Conservation (phyloP, 2,113 vertebrate genomes). For the Synodontis membranacea region DNA sequence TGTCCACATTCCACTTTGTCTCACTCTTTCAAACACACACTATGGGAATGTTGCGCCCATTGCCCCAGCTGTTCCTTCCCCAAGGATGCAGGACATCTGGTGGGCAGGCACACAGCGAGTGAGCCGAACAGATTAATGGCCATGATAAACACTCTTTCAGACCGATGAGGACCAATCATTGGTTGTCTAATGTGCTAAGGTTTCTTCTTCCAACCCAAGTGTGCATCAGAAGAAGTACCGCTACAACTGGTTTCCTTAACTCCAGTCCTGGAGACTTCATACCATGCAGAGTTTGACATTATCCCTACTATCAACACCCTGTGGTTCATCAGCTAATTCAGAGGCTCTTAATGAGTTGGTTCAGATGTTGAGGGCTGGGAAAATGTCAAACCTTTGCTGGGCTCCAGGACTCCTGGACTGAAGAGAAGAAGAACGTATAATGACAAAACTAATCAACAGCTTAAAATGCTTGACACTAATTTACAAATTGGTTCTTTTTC, state of each 20-base stretch:
- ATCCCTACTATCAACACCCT: neutral
- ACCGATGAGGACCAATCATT: neutral
- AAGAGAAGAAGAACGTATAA: neutral
- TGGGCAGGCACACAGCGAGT: constrained; percentile 19
- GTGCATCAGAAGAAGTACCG: neutral
- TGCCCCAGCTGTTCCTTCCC: constrained; percentile 34
- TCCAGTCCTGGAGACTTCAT: neutral
- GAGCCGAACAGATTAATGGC: neutral
- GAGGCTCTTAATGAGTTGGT: neutral
- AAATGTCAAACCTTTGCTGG: neutral
- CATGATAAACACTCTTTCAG: neutral
- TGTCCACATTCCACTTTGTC: constrained; percentile 27
- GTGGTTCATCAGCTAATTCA: neutral
- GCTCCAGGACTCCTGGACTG: neutral
- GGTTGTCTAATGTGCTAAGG: constrained; percentile 34
- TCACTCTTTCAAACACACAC: neutral
- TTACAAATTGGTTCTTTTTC: neutral
- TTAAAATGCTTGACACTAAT: neutral
- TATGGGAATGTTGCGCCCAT: constrained; percentile 42
- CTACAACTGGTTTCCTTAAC: neutral
- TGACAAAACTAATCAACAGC: neutral
- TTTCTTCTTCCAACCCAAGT: constrained; percentile 33
- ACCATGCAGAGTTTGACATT: neutral
- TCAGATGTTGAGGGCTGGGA: neutral
- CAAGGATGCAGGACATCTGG: constrained; percentile 49